Conservation (phyloP, 2,113 vertebrate species). For the Amphilophus citrinellus region DNA sequence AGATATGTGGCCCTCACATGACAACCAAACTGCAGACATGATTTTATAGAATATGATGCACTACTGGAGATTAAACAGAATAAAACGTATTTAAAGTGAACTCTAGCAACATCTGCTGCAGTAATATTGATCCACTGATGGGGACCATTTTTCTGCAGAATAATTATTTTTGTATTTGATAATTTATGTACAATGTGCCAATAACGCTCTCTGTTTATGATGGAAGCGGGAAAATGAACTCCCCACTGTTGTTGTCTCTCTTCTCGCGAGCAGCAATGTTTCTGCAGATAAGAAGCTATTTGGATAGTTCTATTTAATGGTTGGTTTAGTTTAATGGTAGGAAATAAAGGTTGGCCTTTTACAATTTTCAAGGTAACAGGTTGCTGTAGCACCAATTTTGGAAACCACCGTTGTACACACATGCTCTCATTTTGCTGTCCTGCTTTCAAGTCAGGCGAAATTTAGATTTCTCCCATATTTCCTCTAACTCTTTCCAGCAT, state of each 20-base stretch:
- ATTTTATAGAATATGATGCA: neutral
- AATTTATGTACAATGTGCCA: neutral
- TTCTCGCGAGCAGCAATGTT: neutral
- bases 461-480: neutral
- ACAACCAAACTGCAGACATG: no score
- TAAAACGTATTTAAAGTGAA: neutral
- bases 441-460: neutral
- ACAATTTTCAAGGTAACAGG: slow-evolving; percentile 5
- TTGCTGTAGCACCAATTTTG: neutral
- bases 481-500: neutral
- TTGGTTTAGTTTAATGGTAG: neutral
- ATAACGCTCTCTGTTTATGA: neutral
- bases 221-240: neutral
- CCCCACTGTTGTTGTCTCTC: neutral
- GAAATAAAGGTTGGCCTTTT: neutral
- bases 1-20: no score
- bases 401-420: neutral
- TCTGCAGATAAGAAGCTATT: neutral
- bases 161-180: neutral
- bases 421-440: neutral
- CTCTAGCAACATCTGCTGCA: neutral
- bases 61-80: neutral
- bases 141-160: neutral
- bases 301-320: neutral
- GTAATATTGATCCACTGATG: neutral